Conservation (phyloP, 2,888 invertebrate species). For the Lamellibrachia columna region DNA sequence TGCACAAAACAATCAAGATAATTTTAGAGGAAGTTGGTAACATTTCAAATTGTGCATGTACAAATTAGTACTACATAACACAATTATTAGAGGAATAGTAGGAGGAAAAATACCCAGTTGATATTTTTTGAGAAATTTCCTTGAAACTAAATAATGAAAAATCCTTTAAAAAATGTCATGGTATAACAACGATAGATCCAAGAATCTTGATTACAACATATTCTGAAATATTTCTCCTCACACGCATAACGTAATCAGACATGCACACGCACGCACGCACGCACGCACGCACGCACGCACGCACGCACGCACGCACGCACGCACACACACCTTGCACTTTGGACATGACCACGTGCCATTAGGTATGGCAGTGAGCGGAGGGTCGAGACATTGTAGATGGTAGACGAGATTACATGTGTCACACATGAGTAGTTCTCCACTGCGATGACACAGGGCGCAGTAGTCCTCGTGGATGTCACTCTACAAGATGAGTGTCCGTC, state of each 20-base stretch:
- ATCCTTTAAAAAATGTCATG: too few species aligned
- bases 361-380: conserved; percentile 48
- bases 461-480: conserved; percentile 47
- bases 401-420: conserved; percentile 52
- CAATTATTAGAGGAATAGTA: neutral
- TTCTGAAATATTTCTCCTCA: too few species aligned
- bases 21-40: neutral
- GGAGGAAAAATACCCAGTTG: neutral
- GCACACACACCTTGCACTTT: conserved; percentile 54
- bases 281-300: neutral
- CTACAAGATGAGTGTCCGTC: conserved; percentile 34
- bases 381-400: conserved; percentile 51
- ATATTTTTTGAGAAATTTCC: neutral
- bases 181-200: neutral
- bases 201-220: neutral
- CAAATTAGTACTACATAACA: neutral
- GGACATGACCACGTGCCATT: conserved; percentile 57
- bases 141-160: too few species aligned
- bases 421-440: conserved; percentile 53
- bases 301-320: conserved; percentile 36
- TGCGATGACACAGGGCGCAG: conserved; percentile 51
- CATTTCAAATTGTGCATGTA: neutral
- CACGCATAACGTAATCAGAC: too few species aligned
- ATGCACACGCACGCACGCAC: too few species aligned
- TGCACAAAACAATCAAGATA: neutral